Evolutionary conservation across 2,888 invertebrate genomes (phyloP), one percentile per base, ranked within the genome.

Genomic region (Philereme vetulata): DNA sequence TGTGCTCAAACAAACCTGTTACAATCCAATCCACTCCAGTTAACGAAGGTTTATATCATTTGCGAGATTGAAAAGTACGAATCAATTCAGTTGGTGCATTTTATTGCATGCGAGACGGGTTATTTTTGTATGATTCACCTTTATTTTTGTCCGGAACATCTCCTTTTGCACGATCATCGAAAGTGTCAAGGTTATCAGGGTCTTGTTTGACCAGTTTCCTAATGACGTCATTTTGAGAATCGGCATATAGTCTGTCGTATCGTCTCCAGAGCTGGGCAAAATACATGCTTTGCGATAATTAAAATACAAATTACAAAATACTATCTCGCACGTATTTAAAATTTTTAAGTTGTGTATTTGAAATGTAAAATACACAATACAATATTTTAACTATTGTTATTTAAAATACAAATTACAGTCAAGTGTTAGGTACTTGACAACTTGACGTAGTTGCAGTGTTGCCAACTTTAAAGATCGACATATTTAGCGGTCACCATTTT

Each of bases 151-250:
- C 10, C 42, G n/a, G 10, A 42, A n/a, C 4, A 42, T 42, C 9
- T 34, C 40, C 48, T 5, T 38, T 10, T 45, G 50, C 51, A 33
- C 48, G 54, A 21, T 32, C 34, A 51, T 34, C 46, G 46, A 58
- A 57, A 46, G 51, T 55, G 47, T 51, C 55, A 60, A 56, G 60
- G 47, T 38, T 7, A 38, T 43, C 50, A 51, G 32, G 46, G 11
- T 50, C 47, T 46, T 33, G 54, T 42, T 49, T n/a, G 47, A 51
- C 45, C 56, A 32, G 56, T 50, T 10, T 44, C 44, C 33, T n/a
- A 43, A 42, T 48, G 48, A 54, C 54, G 54, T 36, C 44, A 10
- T 49, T 7, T n/a, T 43, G 48, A 43, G 21, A 55, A 43, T 6
- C 33, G 9, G 33, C 36, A 9, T 10, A 36, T 44, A 44, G 34